Evolutionary conservation across 2,113 vertebrate species (phyloP), one percentile per base, ranked within the genome.

Genomic region (Eudyptes chrysolophus): DNA sequence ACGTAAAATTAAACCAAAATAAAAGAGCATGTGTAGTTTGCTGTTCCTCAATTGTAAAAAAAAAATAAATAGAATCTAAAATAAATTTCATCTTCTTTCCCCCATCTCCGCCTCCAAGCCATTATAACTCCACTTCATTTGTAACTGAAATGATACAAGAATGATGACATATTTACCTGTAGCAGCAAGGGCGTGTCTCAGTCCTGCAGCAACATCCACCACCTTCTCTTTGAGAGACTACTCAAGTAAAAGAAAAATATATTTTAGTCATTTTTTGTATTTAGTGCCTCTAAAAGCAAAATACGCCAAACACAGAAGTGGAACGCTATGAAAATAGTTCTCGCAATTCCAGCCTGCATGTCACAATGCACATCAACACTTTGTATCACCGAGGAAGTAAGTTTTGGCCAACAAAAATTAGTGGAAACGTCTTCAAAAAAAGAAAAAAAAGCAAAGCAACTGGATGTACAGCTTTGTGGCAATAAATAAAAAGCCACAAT

Each of bases 161-260:
- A 95, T 86, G 66, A 90, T 12, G 6, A 55, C n/a, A 72, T 52
- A 90, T 78, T 97, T 80, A 99, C 99, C 98, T 97, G 99, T 98
- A 72, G 98, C 98, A 96, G 98, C 99, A 60, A 99, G 98, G 0
- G 99, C 98, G 83, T 99, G 99, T 97, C 99, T 98, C 78, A 99
- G 98, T 88, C 99, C 99, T 92, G 99, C 99, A 92, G 99, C 98
- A 94, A 99, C 69, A 96, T 95, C 95, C 62, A 99, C 89, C 71
- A 98, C 97, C 44, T 98, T 98, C 76, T 99, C 98, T 92, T 90
- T 98, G 52, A 99, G 93, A 92, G 96, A 93, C 99, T 99, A 94
- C 6, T 40, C 49, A 95, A 96, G 89, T 8, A 86, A 92, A 80
- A 87, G 18, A 71, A 84, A 87, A 62, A 42, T 1, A 17, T 3